Evolutionary conservation across 2,888 invertebrate species (phyloP), one percentile per base, ranked within the genome.

Genomic region (Oscheius sp.): DNA sequence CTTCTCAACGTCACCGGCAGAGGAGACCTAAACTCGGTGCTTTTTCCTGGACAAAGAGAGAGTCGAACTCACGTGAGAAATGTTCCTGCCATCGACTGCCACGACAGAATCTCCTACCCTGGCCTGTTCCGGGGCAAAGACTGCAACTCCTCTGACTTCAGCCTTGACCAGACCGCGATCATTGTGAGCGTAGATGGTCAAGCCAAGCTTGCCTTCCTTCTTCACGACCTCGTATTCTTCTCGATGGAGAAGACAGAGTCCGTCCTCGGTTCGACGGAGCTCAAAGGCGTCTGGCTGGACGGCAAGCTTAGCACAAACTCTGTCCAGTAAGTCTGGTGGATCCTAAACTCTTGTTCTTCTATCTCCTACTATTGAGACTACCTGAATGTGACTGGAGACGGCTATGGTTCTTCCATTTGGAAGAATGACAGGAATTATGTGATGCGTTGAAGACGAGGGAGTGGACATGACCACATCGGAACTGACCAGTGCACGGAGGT

Each of bases 161-260:
- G 82, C 82, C 51, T 75, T 53, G 58, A 82, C 78, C 51, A 74
- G 70, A 42, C 82, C 82, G 21, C 76, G 74, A 32, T 82, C 82
- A 58, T 79, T 81, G 68, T 82, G 82, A 29, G 82, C 82, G 62
- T 81, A 82, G 50, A 82, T 82, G 33, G 82, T 82, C 58, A 82
- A 58, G 10, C 82, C 82, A 7, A 82, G 74, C 48, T 78, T 70
- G 13, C 81, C 80, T 57, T 78, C 76, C 50, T 75, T 82, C 75
- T 82, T 81, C 37, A 74, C 58, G 35, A 80, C 82, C 57, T 76
- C 75, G 55, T 82, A 81, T 71, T 81, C 83, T 70, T 79, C 78
- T 5, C 73, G 47, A 29, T 58, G 66, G 21, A 74, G 57, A 37
- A 74, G 70, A 29, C 62, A 48, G 57, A 35, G 60, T 21, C 70